A percentile compares a stretch with the other conserved stretches of the same genome.
Conservation (phyloP, 2,888 invertebrate species). For the Papilio gigon region DNA sequence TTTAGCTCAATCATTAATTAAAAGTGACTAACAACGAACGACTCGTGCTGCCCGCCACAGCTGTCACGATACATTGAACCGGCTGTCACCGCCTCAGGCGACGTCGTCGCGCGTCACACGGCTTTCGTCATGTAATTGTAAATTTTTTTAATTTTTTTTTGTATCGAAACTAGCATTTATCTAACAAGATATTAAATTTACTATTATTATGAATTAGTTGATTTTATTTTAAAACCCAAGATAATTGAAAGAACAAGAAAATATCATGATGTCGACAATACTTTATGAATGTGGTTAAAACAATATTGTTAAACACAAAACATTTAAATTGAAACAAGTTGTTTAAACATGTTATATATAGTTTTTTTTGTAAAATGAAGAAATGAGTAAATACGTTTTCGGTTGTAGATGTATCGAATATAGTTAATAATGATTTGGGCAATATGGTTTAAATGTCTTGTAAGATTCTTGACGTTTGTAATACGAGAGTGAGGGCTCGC, state of each 20-base stretch:
- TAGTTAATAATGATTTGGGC: not conserved
- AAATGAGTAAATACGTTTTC: not conserved
- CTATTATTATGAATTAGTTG: conserved; percentile 8
- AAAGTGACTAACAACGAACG: conserved; percentile 6
- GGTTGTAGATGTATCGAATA: not conserved
- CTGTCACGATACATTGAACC: not conserved
- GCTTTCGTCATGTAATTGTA: not conserved
- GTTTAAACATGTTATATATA: too few relatives aligned
- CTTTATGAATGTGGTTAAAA: not conserved
- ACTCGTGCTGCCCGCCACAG: not conserved
- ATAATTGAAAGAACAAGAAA: not conserved
- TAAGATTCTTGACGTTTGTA: too few relatives aligned
- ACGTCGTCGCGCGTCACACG: not conserved
- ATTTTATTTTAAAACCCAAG: conserved; percentile 20
- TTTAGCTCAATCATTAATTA: not conserved
- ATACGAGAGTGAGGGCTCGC: too few relatives aligned
- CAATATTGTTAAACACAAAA: too few relatives aligned
- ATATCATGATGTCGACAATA: not conserved
- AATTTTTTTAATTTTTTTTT: conserved; percentile 15
- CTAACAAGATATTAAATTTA: conserved; percentile 33
- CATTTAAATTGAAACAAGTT: too few relatives aligned
- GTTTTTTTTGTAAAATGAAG: too few relatives aligned
- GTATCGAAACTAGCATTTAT: conserved; percentile 33
- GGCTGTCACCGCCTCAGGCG: not conserved
- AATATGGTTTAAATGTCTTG: too few relatives aligned